Evolutionary conservation across 2,113 vertebrate species (phyloP).

Genomic region (Chloropsis cyanopogon): DNA sequence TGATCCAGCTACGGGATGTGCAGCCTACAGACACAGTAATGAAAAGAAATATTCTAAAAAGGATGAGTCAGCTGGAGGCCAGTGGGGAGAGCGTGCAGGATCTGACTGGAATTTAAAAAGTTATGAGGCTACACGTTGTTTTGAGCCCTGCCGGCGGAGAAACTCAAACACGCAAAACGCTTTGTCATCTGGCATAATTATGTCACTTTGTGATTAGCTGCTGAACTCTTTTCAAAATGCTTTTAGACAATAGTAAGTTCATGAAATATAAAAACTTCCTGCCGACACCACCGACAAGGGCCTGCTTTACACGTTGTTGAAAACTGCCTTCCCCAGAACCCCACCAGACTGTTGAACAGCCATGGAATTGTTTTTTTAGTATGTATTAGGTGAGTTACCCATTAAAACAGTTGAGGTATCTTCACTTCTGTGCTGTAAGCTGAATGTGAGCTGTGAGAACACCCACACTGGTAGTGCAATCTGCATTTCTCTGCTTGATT

Average conservation of each 20-base stretch:
- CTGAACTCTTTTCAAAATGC: constrained; percentile 23
- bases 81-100: not conserved
- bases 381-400: not conserved
- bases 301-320: accelerated
- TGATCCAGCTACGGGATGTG: not conserved
- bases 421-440: not conserved
- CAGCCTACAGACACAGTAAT: constrained; percentile 30
- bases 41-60: constrained; percentile 64
- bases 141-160: constrained; percentile 6
- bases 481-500: not conserved
- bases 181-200: constrained; percentile 40
- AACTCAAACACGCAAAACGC: not conserved
- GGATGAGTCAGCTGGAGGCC: constrained; percentile 64
- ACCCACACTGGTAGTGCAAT: not conserved
- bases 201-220: constrained; percentile 13
- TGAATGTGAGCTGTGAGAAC: not conserved
- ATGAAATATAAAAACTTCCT: not conserved
- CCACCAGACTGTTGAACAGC: not conserved
- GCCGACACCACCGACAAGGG: accelerated
- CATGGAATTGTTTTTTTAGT: not conserved
- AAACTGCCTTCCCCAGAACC: not conserved
- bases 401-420: not conserved
- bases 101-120: constrained; percentile 64
- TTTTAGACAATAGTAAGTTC: constrained; percentile 18
- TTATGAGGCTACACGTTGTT: constrained; percentile 32